Evolutionary conservation across 2,888 invertebrate genomes (phyloP).

Genomic region (Rhabditoides inermis): DNA sequence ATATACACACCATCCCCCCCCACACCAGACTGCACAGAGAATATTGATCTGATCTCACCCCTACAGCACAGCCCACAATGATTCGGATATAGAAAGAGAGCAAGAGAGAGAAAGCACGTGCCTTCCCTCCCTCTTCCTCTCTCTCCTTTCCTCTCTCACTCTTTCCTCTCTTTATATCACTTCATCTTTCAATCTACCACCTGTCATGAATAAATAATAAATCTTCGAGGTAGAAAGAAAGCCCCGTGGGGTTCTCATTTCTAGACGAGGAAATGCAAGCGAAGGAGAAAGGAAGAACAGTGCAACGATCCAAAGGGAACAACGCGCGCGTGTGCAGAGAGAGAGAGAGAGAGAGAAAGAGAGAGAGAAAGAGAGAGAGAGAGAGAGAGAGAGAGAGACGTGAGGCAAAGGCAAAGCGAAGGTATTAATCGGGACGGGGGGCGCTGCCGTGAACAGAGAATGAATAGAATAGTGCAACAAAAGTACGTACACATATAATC

Average conservation of each 20-base stretch:
- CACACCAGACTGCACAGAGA: not conserved
- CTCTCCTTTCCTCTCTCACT: too few species aligned
- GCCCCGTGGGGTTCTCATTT: too few species aligned
- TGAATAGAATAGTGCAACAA: too few species aligned
- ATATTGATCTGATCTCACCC: not conserved
- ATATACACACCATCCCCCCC: too few species aligned
- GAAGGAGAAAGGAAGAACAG: not conserved
- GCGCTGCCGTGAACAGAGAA: too few species aligned
- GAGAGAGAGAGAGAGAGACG: not conserved
- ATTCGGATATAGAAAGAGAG: not conserved
- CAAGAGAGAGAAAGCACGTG: too few species aligned
- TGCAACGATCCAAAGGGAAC: not conserved
- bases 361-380: not conserved
- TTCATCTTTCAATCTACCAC: too few species aligned
- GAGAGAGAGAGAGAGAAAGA: not conserved
- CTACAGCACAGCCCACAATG: not conserved
- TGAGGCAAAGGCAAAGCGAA: not conserved
- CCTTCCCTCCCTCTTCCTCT: too few species aligned
- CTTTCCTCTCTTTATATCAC: too few species aligned
- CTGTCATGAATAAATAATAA: not conserved
- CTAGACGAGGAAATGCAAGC: not conserved
- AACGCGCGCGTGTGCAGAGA: not conserved
- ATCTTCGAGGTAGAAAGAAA: too few species aligned
- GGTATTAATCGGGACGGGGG: too few species aligned
- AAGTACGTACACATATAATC: too few species aligned